Conservation (phyloP, 2,797 vertebrate genomes). For the Ataeniobius toweri region DNA sequence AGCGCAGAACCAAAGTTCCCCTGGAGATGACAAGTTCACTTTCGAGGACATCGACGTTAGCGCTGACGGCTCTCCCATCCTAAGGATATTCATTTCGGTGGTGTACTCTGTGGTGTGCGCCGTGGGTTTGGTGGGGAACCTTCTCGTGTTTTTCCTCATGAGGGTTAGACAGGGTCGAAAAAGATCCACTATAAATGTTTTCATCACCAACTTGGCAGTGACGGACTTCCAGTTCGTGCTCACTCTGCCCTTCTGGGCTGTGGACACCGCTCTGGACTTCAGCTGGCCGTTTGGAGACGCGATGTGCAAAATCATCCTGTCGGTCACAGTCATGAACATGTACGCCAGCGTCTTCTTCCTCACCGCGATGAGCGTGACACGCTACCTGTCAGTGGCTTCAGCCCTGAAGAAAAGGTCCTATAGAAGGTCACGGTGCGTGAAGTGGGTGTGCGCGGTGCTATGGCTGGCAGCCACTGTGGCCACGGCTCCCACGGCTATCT, state of each 20-base stretch:
- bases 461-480: slow-evolving; percentile 79
- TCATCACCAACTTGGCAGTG: slow-evolving; percentile 82
- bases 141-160: slow-evolving; percentile 84
- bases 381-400: slow-evolving; percentile 80
- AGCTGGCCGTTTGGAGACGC: slow-evolving; percentile 87
- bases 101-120: slow-evolving; percentile 82
- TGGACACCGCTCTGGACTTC: slow-evolving; percentile 85
- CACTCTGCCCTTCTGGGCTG: slow-evolving; percentile 86
- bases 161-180: slow-evolving; percentile 76
- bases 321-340: slow-evolving; percentile 87
- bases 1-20: slow-evolving; percentile 53
- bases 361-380: slow-evolving; percentile 84
- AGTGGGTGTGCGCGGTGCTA: slow-evolving; percentile 78
- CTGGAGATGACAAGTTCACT: slow-evolving; percentile 43
- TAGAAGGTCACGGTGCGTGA: slow-evolving; percentile 62
- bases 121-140: slow-evolving; percentile 79
- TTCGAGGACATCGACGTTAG: slow-evolving; percentile 75
- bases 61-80: slow-evolving; percentile 72
- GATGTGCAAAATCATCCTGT: slow-evolving; percentile 85
- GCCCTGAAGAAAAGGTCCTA: slow-evolving; percentile 64
- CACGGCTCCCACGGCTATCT: slow-evolving; percentile 81
- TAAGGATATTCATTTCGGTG: slow-evolving; percentile 76
- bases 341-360: slow-evolving; percentile 87
- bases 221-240: slow-evolving; percentile 87
- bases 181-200: slow-evolving; percentile 80